Evolutionary conservation across 1,140 invertebrate species (phyloP).

Genomic region (Saccostrea cuccullata): DNA sequence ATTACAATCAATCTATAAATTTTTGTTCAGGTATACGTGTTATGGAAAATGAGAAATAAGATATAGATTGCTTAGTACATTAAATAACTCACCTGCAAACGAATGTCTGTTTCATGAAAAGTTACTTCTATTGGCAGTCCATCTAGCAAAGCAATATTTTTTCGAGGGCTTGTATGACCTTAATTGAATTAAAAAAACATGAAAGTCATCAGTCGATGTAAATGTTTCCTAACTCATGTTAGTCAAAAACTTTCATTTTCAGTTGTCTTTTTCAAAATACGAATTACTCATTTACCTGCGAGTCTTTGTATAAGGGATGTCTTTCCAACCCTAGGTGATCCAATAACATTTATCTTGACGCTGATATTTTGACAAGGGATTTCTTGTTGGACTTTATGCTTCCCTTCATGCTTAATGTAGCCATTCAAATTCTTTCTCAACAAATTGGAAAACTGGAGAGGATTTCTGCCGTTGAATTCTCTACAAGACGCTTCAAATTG

Average conservation of each 20-base stretch:
- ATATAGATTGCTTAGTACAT: neutral
- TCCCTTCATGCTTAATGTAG: neutral
- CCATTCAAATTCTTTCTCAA: too few relatives aligned
- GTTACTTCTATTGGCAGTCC: neutral
- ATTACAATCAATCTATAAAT: neutral
- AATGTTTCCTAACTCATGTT: neutral
- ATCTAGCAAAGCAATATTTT: neutral
- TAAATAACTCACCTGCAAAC: neutral
- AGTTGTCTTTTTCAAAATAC: neutral
- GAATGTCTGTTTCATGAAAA: conserved; percentile 9
- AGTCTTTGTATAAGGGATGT: conserved; percentile 4
- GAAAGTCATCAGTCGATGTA: neutral
- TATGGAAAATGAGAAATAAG: neutral
- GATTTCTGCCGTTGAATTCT: too few relatives aligned
- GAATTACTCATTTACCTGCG: neutral
- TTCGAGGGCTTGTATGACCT: neutral
- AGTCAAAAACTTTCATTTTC: neutral
- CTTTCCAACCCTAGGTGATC: conserved; percentile 1
- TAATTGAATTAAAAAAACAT: neutral
- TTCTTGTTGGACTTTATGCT: neutral
- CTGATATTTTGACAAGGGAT: neutral
- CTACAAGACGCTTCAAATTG: neutral
- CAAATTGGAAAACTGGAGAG: too few relatives aligned
- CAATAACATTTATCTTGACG: neutral
- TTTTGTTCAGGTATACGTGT: neutral